Base-by-base conservation (phyloP, 2,113 vertebrate species). In the Brachypodius melanocephalos region DNA sequence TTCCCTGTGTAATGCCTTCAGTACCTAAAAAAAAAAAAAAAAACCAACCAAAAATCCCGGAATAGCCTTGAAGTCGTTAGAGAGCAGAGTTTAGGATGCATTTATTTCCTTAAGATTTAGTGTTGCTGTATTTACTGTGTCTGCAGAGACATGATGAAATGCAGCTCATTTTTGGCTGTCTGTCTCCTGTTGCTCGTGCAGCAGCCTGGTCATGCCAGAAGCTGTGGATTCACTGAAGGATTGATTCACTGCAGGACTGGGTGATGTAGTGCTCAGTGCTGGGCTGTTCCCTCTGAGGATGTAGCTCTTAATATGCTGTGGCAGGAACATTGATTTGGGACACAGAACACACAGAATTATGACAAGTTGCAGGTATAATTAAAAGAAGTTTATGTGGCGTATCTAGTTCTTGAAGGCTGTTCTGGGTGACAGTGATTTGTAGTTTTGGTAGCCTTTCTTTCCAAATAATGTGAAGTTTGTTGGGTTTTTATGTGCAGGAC, bases 321-420 rank as follows among this genome's bases (percentile, higher is more conserved):
- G 84, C 90, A 95, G 76, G 45, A 78, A 87, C 84, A 95, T 79
- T 1, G 24, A 95, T 89, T 94, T 91, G 84, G 62, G 84, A 87
- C 79, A 61, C 31, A 25, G 58, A 91, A 46, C 52, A 43, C 31
- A 31, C 48, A 48, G 25, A 65, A 87, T 85, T 72, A 68, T 95
- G 89, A 88, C 89, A 94, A 85, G 77, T 54, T 66, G 81, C 91
- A 88, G 79, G 74, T 73, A 36, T 72, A 87, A 89, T 91, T 95
- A 88, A 81, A 78, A 83, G 9, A 62, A 62, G 67, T 85, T 85
- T 91, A 75, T 85, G 69, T 88, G 40, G n/a, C 49, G 5, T 54
- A 89, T 85, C 89, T 77, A 69, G 67, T 42, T 91, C 43, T 79
- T 61, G 84, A 85, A 93, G 74, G 17, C 34, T 87, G 83, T 42